Base-by-base conservation (phyloP, 2,888 invertebrate genomes). In the Amphimallon solstitiale region DNA sequence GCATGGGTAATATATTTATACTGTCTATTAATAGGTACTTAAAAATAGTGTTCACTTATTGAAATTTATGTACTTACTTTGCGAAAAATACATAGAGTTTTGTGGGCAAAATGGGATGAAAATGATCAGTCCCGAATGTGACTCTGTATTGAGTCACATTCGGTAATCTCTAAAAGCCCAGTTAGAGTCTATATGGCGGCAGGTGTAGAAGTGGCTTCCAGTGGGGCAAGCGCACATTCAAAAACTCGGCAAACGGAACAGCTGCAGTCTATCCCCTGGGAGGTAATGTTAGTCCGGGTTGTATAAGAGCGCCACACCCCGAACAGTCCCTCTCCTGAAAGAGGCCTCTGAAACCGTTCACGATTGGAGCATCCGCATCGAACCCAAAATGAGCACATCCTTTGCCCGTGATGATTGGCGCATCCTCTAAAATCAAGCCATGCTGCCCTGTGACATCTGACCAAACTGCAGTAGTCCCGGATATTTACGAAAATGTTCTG, bases 401-500 rank as follows among this genome's bases (percentile, higher is more conserved):
- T 68, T 63, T 71, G 63, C 69, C 65, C 63, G 52, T 65, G 65
- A 73, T 68, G 71, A 74, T 74, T 74, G 74, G 74, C 71, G 72
- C 73, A 72, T 71, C 73, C 64, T 64, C 70, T 59, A 63, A 68
- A 67, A 67, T 71, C 70, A 68, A 72, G 72, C 72, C 73, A 73
- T 73, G 72, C 72, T 74, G 71, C 72, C 70, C 72, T 70, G 70
- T 68, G 71, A 72, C 71, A 72, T 72, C 70, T 69, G 65, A 70
- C 69, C 69, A 67, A 67, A 60, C 62, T 67, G 69, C 65, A 59
- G 66, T 69, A 59, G 66, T 69, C 70, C 71, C 64, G 70, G 69
- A 73, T 70, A 79, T 79, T 80, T 79, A 79, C 79, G 79, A 77
- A 79, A 80, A 80, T 80, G 78, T 62, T 74, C 76, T 75, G 78